Evolutionary conservation across 2,797 vertebrate genomes (phyloP).

Genomic region (Etheostoma nigrum): DNA sequence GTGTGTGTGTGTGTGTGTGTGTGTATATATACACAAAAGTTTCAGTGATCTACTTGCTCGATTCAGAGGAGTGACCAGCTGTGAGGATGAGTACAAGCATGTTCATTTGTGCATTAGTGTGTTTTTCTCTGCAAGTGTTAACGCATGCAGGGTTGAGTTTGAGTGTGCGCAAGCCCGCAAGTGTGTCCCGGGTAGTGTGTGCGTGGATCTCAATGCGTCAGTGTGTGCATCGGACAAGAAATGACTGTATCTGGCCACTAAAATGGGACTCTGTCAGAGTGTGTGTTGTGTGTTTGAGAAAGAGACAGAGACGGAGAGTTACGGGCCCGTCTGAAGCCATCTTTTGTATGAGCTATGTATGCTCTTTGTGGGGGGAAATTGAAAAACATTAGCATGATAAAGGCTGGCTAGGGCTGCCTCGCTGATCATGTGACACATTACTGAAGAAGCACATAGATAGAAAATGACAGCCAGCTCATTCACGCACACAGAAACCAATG

Average conservation of each 20-base stretch:
- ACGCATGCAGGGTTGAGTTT: slow-evolving; percentile 26
- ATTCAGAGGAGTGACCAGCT: slow-evolving; percentile 63
- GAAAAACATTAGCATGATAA: slow-evolving; percentile 93
- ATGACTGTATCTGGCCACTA: slow-evolving; percentile 78
- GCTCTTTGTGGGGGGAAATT: slow-evolving; percentile 86
- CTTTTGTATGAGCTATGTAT: slow-evolving; percentile 89
- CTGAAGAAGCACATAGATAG: slow-evolving; percentile 83
- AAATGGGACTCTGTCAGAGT: slow-evolving; percentile 68
- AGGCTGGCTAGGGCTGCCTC: slow-evolving; percentile 85
- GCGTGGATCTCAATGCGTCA: slow-evolving; percentile 56
- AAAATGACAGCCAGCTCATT: slow-evolving; percentile 83
- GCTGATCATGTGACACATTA: slow-evolving; percentile 84
- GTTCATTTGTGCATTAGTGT: slow-evolving; percentile 45
- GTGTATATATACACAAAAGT: slow-evolving; percentile 33
- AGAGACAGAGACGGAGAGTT: slow-evolving; percentile 70
- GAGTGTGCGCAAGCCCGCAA: slow-evolving; percentile 14
- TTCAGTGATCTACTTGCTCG: slow-evolving; percentile 65
- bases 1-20: slow-evolving; percentile 17
- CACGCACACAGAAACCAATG: slow-evolving; percentile 70
- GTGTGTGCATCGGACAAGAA: slow-evolving; percentile 78
- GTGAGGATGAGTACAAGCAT: slow-evolving; percentile 61
- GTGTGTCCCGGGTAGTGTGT: slow-evolving; percentile 20
- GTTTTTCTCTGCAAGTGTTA: slow-evolving; percentile 23
- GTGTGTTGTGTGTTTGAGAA: slow-evolving; percentile 44
- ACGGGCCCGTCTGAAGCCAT: slow-evolving; percentile 79